phyloP scores from a whole-genome alignment of 2,797 vertebrate species.

The Pangasius mekongensis region DNA sequence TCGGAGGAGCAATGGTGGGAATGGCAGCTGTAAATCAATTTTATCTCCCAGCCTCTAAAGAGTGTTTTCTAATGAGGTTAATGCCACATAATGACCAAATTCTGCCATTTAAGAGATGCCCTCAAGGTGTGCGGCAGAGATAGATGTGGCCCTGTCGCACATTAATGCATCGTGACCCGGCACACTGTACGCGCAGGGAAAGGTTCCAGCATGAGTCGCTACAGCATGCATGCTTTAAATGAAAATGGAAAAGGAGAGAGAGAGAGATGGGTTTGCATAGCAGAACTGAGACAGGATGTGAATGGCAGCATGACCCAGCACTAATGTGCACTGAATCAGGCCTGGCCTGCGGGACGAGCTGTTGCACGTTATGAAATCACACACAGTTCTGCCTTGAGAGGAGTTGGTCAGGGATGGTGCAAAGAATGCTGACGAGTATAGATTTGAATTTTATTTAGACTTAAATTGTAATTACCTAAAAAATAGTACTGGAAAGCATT shows the following conservation, averaged over 20 bases:
- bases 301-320: constrained; percentile 65
- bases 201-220: constrained; percentile 39
- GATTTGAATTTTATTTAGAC: background rate
- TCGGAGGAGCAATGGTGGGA: constrained; percentile 81
- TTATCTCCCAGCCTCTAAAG: constrained; percentile 85
- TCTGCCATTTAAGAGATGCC: constrained; percentile 82
- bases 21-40: constrained; percentile 88
- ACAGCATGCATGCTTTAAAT: constrained; percentile 46
- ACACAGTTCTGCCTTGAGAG: constrained; percentile 52
- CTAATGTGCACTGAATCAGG: constrained; percentile 63
- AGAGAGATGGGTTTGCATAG: constrained; percentile 41
- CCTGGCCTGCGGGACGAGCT: constrained; percentile 55
- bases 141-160: constrained; percentile 75
- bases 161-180: constrained; percentile 66
- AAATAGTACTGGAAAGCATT: background rate
- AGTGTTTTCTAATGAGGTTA: constrained; percentile 90
- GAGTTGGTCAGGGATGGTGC: constrained; percentile 42
- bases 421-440: constrained; percentile 30
- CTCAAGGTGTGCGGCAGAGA: constrained; percentile 81
- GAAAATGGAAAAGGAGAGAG: constrained; percentile 12
- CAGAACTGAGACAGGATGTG: constrained; percentile 41
- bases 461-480: background rate
- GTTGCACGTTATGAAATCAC: constrained; percentile 58
- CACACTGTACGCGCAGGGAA: constrained; percentile 50
- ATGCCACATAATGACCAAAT: constrained; percentile 87